Base-by-base conservation (phyloP, 2,888 invertebrate genomes). In the Hypomecis atomaria region DNA sequence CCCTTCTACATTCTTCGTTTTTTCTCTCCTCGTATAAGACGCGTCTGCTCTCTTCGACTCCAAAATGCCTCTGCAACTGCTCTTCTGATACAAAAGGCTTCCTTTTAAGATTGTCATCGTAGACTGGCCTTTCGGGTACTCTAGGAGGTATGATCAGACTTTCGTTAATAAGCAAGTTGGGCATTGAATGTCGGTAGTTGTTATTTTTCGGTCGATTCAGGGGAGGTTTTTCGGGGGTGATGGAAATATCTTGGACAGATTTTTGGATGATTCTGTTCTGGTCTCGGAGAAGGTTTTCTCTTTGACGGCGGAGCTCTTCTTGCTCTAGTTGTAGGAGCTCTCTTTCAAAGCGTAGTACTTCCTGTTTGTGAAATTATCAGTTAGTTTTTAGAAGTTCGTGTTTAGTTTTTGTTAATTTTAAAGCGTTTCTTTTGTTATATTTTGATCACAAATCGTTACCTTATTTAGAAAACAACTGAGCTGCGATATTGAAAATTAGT, bases 291-390 rank as follows among this genome's bases (percentile, higher is more conserved):
- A 96, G 87, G 80, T 96, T 96, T 75, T 96, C 96, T 9, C 96
- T 93, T 78, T 96, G 96, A 4, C 96, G 92, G 70, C 96, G 94
- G 9, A 96, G 79, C 79, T 96, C 96, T 81, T 96, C 96, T 82
- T 96, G 95, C 80, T 97, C 96, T 50, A 96, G 84, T 82, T 97
- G 96, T 5, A 96, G 84, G 1, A 97, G 90, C 85, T 97, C 96
- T 49, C 96, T 94, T 87, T 97, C 96, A 69, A 96, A 96, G 71
- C 96, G 95, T 40, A 96, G 92, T 33, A 96, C 95, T 84, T 96
- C 95, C 94, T 94, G 77, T 72, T 72, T 65, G 64, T 72, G 66
- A 69, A 69, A 64, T 34, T 23, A 6, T 9, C 33, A 42, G 50
- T 59, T 50, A 64, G 59, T 55, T 64, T 49, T 38, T 44, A 9